Percentiles rank a stretch among this genome's conserved stretches.
These are phyloP conservation scores for Thymelicus sylvestris DNA, from an alignment of 2,888 invertebrate species.

Conservation along the genomic window DNA sequence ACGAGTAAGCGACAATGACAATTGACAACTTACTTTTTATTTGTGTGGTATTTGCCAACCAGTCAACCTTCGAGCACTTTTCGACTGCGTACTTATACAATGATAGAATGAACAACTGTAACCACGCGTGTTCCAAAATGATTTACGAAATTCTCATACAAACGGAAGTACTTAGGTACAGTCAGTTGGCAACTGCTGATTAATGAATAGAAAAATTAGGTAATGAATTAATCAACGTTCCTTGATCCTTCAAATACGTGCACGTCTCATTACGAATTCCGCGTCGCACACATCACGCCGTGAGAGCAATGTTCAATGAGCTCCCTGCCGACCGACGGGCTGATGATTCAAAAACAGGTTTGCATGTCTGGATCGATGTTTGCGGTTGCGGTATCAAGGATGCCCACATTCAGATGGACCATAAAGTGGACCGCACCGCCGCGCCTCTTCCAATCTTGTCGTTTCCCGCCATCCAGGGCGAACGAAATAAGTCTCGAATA, in stretches of 20 bases:
- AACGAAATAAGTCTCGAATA: not conserved
- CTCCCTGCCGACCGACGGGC: slow-evolving; percentile 43
- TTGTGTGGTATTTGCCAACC: not conserved
- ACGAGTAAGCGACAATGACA: slow-evolving; percentile 8
- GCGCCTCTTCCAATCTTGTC: slow-evolving; percentile 48
- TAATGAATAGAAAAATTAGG: slow-evolving; percentile 30
- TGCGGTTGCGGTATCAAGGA: slow-evolving; percentile 71
- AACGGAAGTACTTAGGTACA: slow-evolving; percentile 18
- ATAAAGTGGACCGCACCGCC: slow-evolving; percentile 71
- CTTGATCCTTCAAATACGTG: slow-evolving; percentile 28
- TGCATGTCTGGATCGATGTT: slow-evolving; percentile 62
- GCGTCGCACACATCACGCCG: slow-evolving; percentile 46
- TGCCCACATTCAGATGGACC: slow-evolving; percentile 66
- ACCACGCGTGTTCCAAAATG: slow-evolving; percentile 7
- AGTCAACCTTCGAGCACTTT: not conserved
- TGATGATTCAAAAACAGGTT: slow-evolving; percentile 67
- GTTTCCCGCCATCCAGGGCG: slow-evolving; percentile 11
- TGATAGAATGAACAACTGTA: slow-evolving; percentile 5
- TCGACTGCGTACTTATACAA: not conserved
- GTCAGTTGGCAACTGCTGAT: slow-evolving; percentile 24
- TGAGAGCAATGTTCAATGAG: slow-evolving; percentile 54
- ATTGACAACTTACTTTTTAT: slow-evolving; percentile 11
- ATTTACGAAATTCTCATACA: not conserved
- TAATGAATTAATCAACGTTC: slow-evolving; percentile 36
- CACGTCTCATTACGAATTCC: slow-evolving; percentile 50